A percentile compares a stretch with the other conserved stretches of the same genome.
These are phyloP conservation scores for Poecilia latipinna DNA, from an alignment of 2,113 vertebrate species.

Conservation along the genomic window DNA sequence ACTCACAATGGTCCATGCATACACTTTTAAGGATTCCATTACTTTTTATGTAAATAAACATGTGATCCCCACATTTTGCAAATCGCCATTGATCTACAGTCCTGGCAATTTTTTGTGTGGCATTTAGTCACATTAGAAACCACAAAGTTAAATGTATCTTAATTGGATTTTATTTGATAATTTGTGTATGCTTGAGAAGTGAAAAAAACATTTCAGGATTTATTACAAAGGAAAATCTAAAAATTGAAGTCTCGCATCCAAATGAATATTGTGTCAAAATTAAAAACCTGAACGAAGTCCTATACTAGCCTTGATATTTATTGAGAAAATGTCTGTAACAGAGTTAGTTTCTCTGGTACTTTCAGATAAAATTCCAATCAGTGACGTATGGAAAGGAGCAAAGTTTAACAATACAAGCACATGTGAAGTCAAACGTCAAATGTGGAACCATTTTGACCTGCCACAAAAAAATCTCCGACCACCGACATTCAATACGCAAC, in stretches of 20 bases:
- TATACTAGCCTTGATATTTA: not conserved
- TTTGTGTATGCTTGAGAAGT: not conserved
- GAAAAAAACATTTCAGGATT: not conserved
- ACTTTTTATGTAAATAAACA: slow-evolving; percentile 6
- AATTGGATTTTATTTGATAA: not conserved
- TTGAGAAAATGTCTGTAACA: not conserved
- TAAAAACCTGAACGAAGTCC: not conserved
- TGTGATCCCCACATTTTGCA: not conserved
- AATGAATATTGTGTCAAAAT: not conserved
- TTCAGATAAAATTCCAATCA: not conserved
- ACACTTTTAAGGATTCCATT: not conserved
- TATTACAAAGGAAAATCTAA: not conserved
- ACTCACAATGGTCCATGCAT: not conserved
- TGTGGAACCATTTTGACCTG: too few relatives aligned
- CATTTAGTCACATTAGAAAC: not conserved
- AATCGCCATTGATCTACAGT: not conserved
- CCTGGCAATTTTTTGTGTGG: not conserved
- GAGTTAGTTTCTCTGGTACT: not conserved
- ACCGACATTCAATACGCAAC: not conserved
- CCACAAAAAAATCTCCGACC: too few relatives aligned
- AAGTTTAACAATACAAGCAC: too few relatives aligned
- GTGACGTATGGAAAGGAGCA: too few relatives aligned
- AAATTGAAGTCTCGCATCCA: not conserved
- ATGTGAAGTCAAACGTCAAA: too few relatives aligned
- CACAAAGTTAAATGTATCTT: not conserved